phyloP scores from a whole-genome alignment of 1,140 invertebrate genomes.

The Drosophila equinoxialis region DNA sequence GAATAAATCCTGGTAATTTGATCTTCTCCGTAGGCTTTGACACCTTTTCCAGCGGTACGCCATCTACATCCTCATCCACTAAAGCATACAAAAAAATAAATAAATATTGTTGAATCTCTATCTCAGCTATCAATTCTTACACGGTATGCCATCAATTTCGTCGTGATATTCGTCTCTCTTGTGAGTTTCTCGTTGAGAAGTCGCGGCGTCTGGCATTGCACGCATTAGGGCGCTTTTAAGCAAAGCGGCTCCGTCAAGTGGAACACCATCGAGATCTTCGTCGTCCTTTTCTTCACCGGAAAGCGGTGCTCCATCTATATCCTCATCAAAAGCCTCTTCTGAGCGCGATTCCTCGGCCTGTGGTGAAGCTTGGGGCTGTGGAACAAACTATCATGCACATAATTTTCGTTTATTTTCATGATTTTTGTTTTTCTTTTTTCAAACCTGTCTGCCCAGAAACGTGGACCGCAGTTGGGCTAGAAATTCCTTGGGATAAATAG shows the following conservation, averaged over 20 bases:
- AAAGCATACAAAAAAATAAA: conserved; percentile 40
- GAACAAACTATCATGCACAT: conserved; percentile 27
- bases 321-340: conserved; percentile 75
- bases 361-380: conserved; percentile 34
- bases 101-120: neutral
- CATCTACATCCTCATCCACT: conserved; percentile 94
- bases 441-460: conserved; percentile 89
- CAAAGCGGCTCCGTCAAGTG: conserved; percentile 92
- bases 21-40: conserved; percentile 35
- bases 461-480: conserved; percentile 95
- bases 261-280: conserved; percentile 90
- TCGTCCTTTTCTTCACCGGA: conserved; percentile 86
- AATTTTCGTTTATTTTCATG: too few relatives aligned
- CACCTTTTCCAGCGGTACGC: conserved; percentile 87
- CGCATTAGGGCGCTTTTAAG: conserved; percentile 88
- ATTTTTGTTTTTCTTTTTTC: neutral
- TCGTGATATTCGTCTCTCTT: conserved; percentile 83
- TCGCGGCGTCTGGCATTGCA: conserved; percentile 73
- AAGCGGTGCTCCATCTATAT: conserved; percentile 88
- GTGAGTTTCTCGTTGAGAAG: conserved; percentile 56
- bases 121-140: conserved; percentile 80
- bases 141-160: conserved; percentile 90
- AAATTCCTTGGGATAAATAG: conserved; percentile 97
- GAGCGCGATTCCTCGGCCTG: conserved; percentile 55
- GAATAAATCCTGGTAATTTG: conserved; percentile 88